Evolutionary conservation across 2,113 vertebrate species (phyloP).

Genomic region (Festucalex cinctus): DNA sequence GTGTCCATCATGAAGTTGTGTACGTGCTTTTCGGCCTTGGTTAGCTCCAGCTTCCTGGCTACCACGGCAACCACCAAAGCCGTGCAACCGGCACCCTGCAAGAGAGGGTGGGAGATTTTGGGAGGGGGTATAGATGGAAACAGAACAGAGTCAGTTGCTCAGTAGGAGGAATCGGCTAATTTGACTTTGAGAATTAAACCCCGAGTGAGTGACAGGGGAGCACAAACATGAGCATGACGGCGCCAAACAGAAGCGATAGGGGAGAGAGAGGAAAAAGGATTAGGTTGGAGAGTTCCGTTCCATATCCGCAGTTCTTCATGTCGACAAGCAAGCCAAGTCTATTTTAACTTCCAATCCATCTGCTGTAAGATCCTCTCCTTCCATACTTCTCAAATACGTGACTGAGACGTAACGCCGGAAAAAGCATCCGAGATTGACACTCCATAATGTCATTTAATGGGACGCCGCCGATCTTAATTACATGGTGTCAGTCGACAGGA

Average conservation of each 20-base stretch:
- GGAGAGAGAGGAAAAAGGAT: slow-evolving; percentile 45
- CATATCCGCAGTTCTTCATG: slow-evolving; percentile 55
- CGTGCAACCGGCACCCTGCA: slow-evolving; percentile 91
- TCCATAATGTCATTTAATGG: slow-evolving; percentile 56
- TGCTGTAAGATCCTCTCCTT: slow-evolving; percentile 53
- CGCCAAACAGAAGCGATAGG: slow-evolving; percentile 46
- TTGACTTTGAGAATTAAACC: slow-evolving; percentile 39
- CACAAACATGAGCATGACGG: slow-evolving; percentile 45
- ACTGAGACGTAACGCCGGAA: slow-evolving; percentile 25
- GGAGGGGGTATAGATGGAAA: slow-evolving; percentile 20
- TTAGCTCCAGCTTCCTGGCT: slow-evolving; percentile 96
- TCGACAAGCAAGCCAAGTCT: slow-evolving; percentile 59
- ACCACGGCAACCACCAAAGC: slow-evolving; percentile 97
- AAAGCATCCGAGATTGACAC: slow-evolving; percentile 44
- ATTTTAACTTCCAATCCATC: slow-evolving; percentile 67
- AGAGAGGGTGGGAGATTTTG: not conserved
- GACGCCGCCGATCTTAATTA: slow-evolving; percentile 59
- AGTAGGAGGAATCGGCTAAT: slow-evolving; percentile 38
- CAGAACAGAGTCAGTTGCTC: slow-evolving; percentile 43
- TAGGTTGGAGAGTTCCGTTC: slow-evolving; percentile 47
- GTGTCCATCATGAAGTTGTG: slow-evolving; percentile 99
- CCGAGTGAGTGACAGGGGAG: slow-evolving; percentile 43
- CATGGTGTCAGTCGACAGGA: slow-evolving; percentile 47
- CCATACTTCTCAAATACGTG: slow-evolving; percentile 43
- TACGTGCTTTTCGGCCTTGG: slow-evolving; percentile 97